phyloP scores from a whole-genome alignment of 2,113 vertebrate species.

The Jaculus jaculus region DNA sequence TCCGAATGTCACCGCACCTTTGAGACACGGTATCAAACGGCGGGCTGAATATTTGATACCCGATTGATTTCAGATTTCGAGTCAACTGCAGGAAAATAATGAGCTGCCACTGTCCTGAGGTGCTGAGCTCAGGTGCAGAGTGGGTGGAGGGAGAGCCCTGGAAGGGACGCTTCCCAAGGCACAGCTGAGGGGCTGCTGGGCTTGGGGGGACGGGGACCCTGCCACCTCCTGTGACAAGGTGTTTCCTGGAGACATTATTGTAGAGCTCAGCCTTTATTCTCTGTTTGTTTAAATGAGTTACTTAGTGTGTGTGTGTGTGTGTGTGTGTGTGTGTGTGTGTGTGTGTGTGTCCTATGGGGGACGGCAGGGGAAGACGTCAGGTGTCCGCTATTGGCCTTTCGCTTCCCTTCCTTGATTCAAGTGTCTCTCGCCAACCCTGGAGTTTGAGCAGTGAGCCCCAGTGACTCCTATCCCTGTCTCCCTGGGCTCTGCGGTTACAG shows the following conservation, averaged over 20 bases:
- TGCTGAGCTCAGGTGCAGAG: not conserved
- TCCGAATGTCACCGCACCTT: constrained; percentile 69
- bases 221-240: not conserved
- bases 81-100: constrained; percentile 78
- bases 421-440: too few relatives aligned
- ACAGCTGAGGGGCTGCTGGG: not conserved
- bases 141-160: not conserved
- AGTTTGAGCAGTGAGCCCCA: too few relatives aligned
- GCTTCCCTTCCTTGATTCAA: too few relatives aligned
- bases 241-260: not conserved
- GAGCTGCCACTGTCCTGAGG: constrained; percentile 58
- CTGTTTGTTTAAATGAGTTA: too few relatives aligned
- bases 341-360: too few relatives aligned
- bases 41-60: constrained; percentile 73
- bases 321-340: too few relatives aligned
- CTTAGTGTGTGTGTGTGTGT: too few relatives aligned
- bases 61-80: constrained; percentile 74
- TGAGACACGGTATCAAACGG: constrained; percentile 69
- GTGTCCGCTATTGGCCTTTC: too few relatives aligned
- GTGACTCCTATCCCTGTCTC: too few relatives aligned
- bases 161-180: fast-evolving
- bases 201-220: fast-evolving
- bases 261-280: not conserved
- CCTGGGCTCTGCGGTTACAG: too few relatives aligned
- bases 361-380: too few relatives aligned